phyloP scores from a whole-genome alignment of 1,140 invertebrate species.

The Cyclina sinensis region DNA sequence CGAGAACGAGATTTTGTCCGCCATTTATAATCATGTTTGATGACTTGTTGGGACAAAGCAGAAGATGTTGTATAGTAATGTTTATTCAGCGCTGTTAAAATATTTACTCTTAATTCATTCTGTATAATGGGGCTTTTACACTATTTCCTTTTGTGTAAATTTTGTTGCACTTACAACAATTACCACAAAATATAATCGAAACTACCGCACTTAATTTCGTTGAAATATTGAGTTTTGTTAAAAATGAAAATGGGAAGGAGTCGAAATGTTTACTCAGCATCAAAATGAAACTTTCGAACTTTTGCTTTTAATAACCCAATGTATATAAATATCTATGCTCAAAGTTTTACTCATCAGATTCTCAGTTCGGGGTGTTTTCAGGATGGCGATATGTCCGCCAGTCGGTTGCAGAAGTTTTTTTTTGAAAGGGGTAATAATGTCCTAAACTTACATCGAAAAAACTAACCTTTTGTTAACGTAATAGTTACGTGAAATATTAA shows the following conservation, averaged over 20 bases:
- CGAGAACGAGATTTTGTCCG: constrained; percentile 22
- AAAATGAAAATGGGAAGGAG: neutral
- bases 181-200: neutral
- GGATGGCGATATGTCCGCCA: neutral
- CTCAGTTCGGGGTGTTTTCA: neutral
- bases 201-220: neutral
- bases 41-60: constrained; percentile 40
- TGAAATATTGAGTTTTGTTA: constrained; percentile 28
- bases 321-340: neutral
- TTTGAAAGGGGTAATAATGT: neutral
- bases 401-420: neutral
- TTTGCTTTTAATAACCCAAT: neutral
- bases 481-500: no score
- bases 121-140: constrained; percentile 43
- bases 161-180: constrained; percentile 19
- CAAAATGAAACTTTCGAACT: neutral
- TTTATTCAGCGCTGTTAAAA: constrained; percentile 37
- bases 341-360: neutral
- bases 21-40: constrained; percentile 23
- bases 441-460: no score
- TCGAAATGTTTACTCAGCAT: neutral
- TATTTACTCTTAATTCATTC: constrained; percentile 33
- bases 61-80: neutral
- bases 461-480: no score
- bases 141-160: constrained; percentile 18